A percentile compares a stretch with the other conserved stretches of the same genome.
Conservation (phyloP, 2,797 vertebrate species). For the Euphonia xanthogaster region DNA sequence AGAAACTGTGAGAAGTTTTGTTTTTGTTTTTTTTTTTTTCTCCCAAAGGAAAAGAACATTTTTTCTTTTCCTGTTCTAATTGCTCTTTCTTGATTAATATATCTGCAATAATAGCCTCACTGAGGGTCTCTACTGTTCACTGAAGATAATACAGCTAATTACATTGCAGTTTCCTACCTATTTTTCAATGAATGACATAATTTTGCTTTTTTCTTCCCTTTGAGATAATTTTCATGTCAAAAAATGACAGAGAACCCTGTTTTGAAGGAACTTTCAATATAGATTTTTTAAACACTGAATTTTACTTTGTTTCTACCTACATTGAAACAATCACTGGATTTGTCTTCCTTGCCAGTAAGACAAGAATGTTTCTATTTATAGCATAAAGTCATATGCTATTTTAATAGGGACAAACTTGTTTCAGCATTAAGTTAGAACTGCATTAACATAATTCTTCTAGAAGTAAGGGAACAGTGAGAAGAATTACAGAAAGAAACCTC, state of each 20-base stretch:
- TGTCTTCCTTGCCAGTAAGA: not conserved
- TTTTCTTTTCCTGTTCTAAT: not conserved
- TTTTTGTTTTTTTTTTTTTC: accelerated
- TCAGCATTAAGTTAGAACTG: not conserved
- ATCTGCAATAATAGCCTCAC: not conserved
- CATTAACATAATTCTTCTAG: not conserved
- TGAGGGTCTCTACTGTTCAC: slow-evolving; percentile 13
- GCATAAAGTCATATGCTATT: not conserved
- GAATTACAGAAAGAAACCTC: not conserved
- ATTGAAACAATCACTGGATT: not conserved
- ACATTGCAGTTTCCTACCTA: not conserved
- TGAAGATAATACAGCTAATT: not conserved
- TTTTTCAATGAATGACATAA: not conserved
- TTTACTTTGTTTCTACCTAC: not conserved
- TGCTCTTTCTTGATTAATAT: not conserved
- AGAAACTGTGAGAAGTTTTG: not conserved
- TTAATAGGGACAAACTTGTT: not conserved
- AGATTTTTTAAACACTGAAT: not conserved
- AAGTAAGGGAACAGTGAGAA: not conserved
- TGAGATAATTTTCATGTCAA: not conserved
- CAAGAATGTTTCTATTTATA: not conserved
- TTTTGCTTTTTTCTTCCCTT: not conserved
- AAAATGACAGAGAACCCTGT: not conserved
- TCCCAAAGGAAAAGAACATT: not conserved
- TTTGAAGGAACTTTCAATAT: not conserved